phyloP scores from a whole-genome alignment of 2,888 invertebrate genomes.

The Petrolisthes cinctipes region DNA sequence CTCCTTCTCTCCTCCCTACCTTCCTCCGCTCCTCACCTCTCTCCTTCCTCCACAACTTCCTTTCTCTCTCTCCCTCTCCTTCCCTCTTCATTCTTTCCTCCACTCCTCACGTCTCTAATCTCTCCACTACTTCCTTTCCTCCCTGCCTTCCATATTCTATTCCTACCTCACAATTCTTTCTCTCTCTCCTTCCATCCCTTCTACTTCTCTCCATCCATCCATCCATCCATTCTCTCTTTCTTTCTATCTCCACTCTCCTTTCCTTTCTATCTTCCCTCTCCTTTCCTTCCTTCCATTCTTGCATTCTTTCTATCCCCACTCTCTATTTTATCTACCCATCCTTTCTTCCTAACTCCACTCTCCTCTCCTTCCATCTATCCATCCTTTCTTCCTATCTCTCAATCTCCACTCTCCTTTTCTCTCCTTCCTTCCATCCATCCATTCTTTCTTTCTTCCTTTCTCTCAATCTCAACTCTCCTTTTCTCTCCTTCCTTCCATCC shows the following conservation, averaged over 20 bases:
- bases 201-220: neutral
- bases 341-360: neutral
- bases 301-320: neutral
- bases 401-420: neutral
- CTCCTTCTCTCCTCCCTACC: neutral
- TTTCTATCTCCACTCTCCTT: neutral
- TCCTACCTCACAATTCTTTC: neutral
- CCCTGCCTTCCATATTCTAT: neutral
- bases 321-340: neutral
- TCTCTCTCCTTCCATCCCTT: neutral
- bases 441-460: neutral
- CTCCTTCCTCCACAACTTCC: neutral
- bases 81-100: neutral
- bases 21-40: neutral
- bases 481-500: neutral
- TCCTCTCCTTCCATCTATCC: neutral
- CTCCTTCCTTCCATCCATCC: neutral
- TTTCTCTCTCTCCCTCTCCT: neutral
- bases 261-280: neutral
- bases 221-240: neutral
- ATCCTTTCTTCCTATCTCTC: neutral
- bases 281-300: neutral
- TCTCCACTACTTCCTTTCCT: neutral
- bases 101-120: neutral
- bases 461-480: neutral